Percentiles rank a stretch among this genome's conserved stretches.
Evolutionary conservation across 2,888 invertebrate species (phyloP).

Genomic region (Ptilodon capucinus): DNA sequence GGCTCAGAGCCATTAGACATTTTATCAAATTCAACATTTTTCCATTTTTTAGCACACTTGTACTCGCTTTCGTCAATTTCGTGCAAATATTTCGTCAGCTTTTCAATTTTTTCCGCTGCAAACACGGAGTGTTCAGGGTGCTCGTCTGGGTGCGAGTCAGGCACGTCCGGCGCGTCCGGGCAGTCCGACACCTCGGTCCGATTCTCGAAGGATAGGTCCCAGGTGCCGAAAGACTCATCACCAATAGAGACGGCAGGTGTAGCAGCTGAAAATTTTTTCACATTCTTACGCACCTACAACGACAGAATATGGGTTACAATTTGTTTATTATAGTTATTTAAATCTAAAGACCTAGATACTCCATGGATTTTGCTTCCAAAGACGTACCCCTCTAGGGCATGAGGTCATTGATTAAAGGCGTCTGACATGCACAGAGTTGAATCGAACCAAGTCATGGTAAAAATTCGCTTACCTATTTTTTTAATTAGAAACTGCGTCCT

Average conservation of each 20-base stretch:
- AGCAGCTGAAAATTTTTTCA: slow-evolving; percentile 73
- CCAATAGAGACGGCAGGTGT: slow-evolving; percentile 48
- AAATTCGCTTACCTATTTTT: not conserved
- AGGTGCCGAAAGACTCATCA: slow-evolving; percentile 44
- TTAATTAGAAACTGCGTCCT: not conserved
- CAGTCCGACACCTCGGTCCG: slow-evolving; percentile 53
- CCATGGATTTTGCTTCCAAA: too few species aligned
- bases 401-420: too few species aligned
- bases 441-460: not conserved
- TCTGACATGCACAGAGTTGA: not conserved
- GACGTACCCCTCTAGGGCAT: too few species aligned
- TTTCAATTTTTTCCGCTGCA: slow-evolving; percentile 77
- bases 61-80: slow-evolving; percentile 32
- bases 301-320: slow-evolving; percentile 11
- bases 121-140: slow-evolving; percentile 33
- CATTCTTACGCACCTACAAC: slow-evolving; percentile 71
- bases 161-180: slow-evolving; percentile 24
- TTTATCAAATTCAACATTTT: slow-evolving; percentile 54
- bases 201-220: slow-evolving; percentile 59
- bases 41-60: slow-evolving; percentile 60
- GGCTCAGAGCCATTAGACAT: slow-evolving; percentile 29
- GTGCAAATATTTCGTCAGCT: slow-evolving; percentile 72
- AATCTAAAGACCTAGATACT: too few species aligned
- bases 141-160: slow-evolving; percentile 36
- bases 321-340: not conserved